These are phyloP conservation scores for Aurelia aurita DNA, from an alignment of 30 jellyfish, hydroid and myxozoan genomes.

Conservation along the genomic window DNA sequence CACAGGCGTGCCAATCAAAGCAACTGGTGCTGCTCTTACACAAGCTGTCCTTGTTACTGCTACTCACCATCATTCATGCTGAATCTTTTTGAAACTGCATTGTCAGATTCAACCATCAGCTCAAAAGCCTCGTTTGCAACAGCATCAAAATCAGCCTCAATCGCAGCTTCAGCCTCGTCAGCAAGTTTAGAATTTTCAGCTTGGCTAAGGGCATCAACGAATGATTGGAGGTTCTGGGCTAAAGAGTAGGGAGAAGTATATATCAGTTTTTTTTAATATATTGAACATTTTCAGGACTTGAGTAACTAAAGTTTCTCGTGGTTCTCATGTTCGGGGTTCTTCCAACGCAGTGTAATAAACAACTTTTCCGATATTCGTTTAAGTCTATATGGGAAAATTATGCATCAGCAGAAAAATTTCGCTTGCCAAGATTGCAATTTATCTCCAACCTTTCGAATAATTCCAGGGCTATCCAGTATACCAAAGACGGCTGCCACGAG, in stretches of 20 bases:
- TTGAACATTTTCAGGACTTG: not conserved
- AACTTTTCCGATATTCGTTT: no score
- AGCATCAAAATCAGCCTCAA: constrained; percentile 46
- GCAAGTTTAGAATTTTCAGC: constrained; percentile 26
- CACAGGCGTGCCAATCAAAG: no score
- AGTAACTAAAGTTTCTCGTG: no score
- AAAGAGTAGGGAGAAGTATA: not conserved
- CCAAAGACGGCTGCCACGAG: no score
- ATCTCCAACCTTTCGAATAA: no score
- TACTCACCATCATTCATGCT: constrained; percentile 30
- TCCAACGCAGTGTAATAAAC: no score
- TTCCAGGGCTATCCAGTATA: no score
- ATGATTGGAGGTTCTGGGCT: constrained; percentile 19
- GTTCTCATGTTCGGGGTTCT: no score
- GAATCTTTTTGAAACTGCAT: constrained; percentile 19
- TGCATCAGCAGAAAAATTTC: no score
- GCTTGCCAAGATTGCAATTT: no score
- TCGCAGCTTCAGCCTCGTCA: constrained; percentile 43
- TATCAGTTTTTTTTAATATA: no score
- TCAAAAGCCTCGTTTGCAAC: constrained; percentile 41
- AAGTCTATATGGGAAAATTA: no score
- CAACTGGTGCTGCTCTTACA: not conserved
- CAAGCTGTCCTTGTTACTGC: not conserved
- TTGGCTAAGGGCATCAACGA: constrained; percentile 31
- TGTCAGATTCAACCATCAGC: constrained; percentile 14